These are phyloP conservation scores for Lasiurus cinereus DNA, from an alignment of 2,113 vertebrate species.

Conservation along the genomic window DNA sequence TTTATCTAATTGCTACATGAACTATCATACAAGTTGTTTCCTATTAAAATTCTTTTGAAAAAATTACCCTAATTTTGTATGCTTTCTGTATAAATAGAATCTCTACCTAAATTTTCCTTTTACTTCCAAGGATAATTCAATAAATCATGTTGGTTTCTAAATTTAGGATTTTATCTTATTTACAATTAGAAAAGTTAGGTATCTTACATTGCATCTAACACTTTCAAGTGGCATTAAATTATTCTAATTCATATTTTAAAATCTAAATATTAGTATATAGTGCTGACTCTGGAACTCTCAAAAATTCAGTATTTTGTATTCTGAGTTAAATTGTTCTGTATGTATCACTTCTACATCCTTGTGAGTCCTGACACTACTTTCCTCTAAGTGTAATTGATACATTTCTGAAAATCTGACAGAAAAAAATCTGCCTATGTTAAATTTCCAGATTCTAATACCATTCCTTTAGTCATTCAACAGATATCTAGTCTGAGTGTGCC, in stretches of 20 bases:
- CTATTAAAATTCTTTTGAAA: neutral
- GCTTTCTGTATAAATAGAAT: neutral
- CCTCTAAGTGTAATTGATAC: constrained; percentile 11
- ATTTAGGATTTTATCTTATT: neutral
- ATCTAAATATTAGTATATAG: neutral
- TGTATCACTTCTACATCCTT: neutral
- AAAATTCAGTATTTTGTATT: constrained; percentile 1
- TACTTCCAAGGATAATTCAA: constrained; percentile 29
- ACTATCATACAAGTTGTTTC: neutral
- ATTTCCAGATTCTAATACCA: constrained; percentile 9
- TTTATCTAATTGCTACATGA: neutral
- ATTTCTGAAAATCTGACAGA: constrained; percentile 22
- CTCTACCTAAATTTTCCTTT: neutral
- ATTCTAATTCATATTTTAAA: neutral
- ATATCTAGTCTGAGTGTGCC: neutral
- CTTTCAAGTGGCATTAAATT: neutral
- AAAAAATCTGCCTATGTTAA: neutral
- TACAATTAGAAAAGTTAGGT: neutral
- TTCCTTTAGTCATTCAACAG: neutral
- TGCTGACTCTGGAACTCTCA: neutral
- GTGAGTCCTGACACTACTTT: neutral
- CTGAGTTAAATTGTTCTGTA: neutral
- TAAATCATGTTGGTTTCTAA: neutral
- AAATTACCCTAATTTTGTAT: constrained; percentile 5
- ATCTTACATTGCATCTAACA: neutral